Percentiles rank a stretch among this genome's conserved stretches.
These are phyloP conservation scores for Cyclina sinensis DNA, from an alignment of 1,140 invertebrate genomes.

Conservation along the genomic window DNA sequence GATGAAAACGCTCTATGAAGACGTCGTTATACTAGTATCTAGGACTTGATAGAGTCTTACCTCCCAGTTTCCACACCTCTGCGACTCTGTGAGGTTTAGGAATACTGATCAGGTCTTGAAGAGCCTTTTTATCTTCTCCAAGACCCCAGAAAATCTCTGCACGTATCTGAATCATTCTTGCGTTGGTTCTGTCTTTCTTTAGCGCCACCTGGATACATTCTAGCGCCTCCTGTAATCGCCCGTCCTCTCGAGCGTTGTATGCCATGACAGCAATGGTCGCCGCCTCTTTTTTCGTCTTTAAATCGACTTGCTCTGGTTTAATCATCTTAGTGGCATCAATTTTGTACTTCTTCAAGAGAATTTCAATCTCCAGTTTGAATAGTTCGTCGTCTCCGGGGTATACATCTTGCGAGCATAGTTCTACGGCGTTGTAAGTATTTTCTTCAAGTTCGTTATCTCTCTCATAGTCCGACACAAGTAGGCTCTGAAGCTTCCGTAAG, in stretches of 20 bases:
- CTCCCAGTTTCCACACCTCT: slow-evolving; percentile 83
- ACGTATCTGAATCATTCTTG: slow-evolving; percentile 76
- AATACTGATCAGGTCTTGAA: slow-evolving; percentile 79
- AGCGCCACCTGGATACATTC: slow-evolving; percentile 73
- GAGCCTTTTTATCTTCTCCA: slow-evolving; percentile 69
- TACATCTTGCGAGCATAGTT: slow-evolving; percentile 79
- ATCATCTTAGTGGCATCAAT: slow-evolving; percentile 63
- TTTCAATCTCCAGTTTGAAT: slow-evolving; percentile 79
- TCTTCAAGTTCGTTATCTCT: slow-evolving; percentile 64
- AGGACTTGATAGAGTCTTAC: slow-evolving; percentile 67
- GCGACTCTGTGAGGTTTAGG: slow-evolving; percentile 77
- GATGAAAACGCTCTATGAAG: no score
- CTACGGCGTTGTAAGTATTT: slow-evolving; percentile 77
- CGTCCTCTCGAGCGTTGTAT: slow-evolving; percentile 62
- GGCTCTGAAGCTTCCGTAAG: slow-evolving; percentile 73
- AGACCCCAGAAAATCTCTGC: slow-evolving; percentile 74
- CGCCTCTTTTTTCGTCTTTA: slow-evolving; percentile 66
- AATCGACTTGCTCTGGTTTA: slow-evolving; percentile 4
- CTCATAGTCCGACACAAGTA: slow-evolving; percentile 74
- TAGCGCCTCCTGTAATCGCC: slow-evolving; percentile 70
- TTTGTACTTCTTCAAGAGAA: slow-evolving; percentile 79
- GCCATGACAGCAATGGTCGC: slow-evolving; percentile 71
- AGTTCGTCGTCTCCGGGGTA: slow-evolving; percentile 83
- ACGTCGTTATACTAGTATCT: no score
- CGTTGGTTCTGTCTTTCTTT: slow-evolving; percentile 74